Conservation (phyloP, 1,140 invertebrate species). For the Carcinoscorpius rotundicauda region DNA sequence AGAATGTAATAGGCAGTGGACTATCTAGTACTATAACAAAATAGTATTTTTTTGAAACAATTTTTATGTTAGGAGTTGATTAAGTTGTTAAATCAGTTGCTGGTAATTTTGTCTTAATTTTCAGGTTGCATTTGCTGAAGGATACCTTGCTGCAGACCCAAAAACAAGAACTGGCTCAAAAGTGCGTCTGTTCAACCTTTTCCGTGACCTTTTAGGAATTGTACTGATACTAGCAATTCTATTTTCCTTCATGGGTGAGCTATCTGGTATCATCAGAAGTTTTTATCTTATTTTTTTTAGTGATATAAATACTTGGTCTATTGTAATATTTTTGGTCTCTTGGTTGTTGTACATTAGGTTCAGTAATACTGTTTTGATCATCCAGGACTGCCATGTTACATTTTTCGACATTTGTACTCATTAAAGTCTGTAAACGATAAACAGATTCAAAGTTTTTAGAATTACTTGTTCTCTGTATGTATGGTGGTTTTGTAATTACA, state of each 20-base stretch:
- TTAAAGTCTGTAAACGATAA: no score
- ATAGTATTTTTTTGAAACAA: no score
- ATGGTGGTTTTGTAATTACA: no score
- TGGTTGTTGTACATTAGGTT: not conserved
- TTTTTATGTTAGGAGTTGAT: not conserved
- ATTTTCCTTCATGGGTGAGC: constrained; percentile 50
- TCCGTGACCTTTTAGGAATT: constrained; percentile 40
- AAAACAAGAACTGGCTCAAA: constrained; percentile 35
- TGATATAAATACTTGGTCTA: not conserved
- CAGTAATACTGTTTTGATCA: no score
- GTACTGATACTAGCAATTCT: constrained; percentile 61
- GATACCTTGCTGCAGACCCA: constrained; percentile 56
- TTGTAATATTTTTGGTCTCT: constrained; percentile 6
- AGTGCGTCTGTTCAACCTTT: constrained; percentile 24
- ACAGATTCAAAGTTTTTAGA: no score
- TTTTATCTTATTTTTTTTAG: constrained; percentile 7
- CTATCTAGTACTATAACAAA: no score
- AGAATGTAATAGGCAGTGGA: no score
- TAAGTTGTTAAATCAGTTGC: not conserved
- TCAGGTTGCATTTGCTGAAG: constrained; percentile 66
- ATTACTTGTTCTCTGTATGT: no score
- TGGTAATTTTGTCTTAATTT: constrained; percentile 9
- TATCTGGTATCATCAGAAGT: constrained; percentile 11
- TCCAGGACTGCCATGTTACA: constrained; percentile 6
- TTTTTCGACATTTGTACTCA: constrained; percentile 10